A percentile compares a stretch with the other conserved stretches of the same genome.
phyloP scores from a whole-genome alignment of 2,888 invertebrate species.

The Rhogogaster chlorosoma region DNA sequence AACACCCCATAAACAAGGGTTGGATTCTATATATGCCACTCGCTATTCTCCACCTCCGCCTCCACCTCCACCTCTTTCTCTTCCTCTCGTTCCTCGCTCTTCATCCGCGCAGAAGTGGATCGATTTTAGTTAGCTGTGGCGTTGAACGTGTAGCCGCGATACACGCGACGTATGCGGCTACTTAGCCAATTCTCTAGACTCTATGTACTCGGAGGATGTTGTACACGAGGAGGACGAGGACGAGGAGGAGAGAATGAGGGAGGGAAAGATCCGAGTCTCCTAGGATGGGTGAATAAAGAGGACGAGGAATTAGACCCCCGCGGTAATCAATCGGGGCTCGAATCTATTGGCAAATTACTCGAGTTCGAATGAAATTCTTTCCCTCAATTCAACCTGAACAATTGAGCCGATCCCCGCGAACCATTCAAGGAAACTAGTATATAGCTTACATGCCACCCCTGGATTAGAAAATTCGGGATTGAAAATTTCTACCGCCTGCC shows the following conservation, averaged over 20 bases:
- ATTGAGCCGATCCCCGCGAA: background rate
- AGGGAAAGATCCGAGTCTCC: background rate
- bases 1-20: conserved; percentile 71
- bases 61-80: background rate
- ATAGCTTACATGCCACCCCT: background rate
- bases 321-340: conserved; percentile 63
- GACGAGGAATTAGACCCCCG: conserved; percentile 51
- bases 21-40: conserved; percentile 64
- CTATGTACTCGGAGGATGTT: background rate
- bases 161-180: conserved; percentile 45
- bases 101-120: conserved; percentile 11
- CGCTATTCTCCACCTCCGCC: background rate
- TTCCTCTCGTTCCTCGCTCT: background rate
- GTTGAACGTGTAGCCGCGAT: background rate
- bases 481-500: conserved; percentile 35
- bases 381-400: conserved; percentile 32
- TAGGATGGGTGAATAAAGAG: conserved; percentile 37
- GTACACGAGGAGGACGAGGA: background rate
- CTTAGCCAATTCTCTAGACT: conserved; percentile 8
- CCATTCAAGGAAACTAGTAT: conserved; percentile 21
- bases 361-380: conserved; percentile 66
- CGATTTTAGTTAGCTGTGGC: conserved; percentile 49
- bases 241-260: background rate
- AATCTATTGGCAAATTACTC: conserved; percentile 64
- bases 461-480: conserved; percentile 46